Base-by-base conservation (phyloP, 53 echinoderm and acorn worm species). In the Arbacia lixula region DNA sequence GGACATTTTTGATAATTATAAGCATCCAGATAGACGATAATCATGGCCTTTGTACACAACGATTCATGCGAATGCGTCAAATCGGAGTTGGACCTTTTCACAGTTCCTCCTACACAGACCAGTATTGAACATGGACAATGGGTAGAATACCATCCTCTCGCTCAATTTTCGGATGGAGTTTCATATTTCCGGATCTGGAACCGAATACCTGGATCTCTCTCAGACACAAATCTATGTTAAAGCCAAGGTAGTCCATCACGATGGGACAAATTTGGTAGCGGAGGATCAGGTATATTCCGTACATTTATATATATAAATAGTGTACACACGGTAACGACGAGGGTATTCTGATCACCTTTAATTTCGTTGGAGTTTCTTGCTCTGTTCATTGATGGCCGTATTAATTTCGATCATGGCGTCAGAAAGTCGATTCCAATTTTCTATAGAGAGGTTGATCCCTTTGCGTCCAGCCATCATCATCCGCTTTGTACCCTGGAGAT, bases 21-120 rank as follows among this genome's bases (percentile, higher is more conserved):
- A 19, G 3, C 12, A 27, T 0, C 38, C 41, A 37, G 39, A 38
- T 4, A 25, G 31, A 32, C 14, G 24, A 28, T 12, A 50, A 88
- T 25, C 40, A 93, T 93, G 93, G 76, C 93, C 22, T 60, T 91
- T n/a, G 36, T 94, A 21, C 94, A 94, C 71, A 83, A 78, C 3
- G 36, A 91, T 37, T 95, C 95, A 21, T 92, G 92, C 36, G 87
- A 95, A 40, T 95, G 89, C 62, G 72, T 85, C 6, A 87, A 92
- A 53, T 89, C 89, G 10, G 92, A 91, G 54, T 60, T 91, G 14
- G 87, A 94, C 67, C 46, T 93, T 3, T 90, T 92, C 52, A 42
- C 56, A 14, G 25, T 93, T 4, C 93, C 93, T 53, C 93, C 93
- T 0, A 90, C 93, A 3, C 90, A 93, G 20, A 87, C 90, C 5